A percentile compares a stretch with the other conserved stretches of the same genome.
phyloP scores from a whole-genome alignment of 2,113 vertebrate species.

The Alexandromys fortis region DNA sequence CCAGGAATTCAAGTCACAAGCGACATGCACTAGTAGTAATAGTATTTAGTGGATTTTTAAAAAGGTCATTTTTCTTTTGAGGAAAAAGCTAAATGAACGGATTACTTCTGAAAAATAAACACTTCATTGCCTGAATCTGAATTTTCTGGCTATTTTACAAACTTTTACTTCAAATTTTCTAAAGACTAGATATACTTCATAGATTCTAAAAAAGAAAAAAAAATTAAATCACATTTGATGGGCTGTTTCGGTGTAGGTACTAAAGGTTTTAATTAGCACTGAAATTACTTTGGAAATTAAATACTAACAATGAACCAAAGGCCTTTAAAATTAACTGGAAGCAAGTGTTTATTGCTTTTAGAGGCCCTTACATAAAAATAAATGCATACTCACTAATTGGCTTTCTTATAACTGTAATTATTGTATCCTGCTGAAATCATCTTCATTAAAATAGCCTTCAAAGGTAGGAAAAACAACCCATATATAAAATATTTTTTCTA shows the following conservation, averaged over 20 bases:
- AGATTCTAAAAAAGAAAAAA: slow-evolving; percentile 58
- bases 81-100: neutral
- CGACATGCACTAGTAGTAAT: neutral
- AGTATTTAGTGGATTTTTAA: neutral
- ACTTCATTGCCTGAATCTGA: neutral
- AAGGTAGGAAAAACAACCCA: slow-evolving; percentile 36
- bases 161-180: slow-evolving; percentile 44
- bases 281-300: slow-evolving; percentile 81
- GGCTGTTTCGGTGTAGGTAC: slow-evolving; percentile 63
- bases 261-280: slow-evolving; percentile 79
- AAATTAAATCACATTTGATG: slow-evolving; percentile 68
- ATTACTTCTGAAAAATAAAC: neutral
- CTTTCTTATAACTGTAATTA: slow-evolving; percentile 79
- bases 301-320: slow-evolving; percentile 74
- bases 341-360: slow-evolving; percentile 77
- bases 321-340: slow-evolving; percentile 81
- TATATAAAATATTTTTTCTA: slow-evolving; percentile 47
- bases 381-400: slow-evolving; percentile 73
- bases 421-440: slow-evolving; percentile 72
- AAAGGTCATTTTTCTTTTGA: slow-evolving; percentile 21
- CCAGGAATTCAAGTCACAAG: neutral
- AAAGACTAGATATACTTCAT: slow-evolving; percentile 57
- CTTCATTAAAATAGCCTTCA: slow-evolving; percentile 71
- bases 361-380: slow-evolving; percentile 69
- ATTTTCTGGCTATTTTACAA: neutral